Percentiles rank a stretch among this genome's conserved stretches.
Evolutionary conservation across 2,888 invertebrate species (phyloP).

Genomic region (Drosophila villosipedis): DNA sequence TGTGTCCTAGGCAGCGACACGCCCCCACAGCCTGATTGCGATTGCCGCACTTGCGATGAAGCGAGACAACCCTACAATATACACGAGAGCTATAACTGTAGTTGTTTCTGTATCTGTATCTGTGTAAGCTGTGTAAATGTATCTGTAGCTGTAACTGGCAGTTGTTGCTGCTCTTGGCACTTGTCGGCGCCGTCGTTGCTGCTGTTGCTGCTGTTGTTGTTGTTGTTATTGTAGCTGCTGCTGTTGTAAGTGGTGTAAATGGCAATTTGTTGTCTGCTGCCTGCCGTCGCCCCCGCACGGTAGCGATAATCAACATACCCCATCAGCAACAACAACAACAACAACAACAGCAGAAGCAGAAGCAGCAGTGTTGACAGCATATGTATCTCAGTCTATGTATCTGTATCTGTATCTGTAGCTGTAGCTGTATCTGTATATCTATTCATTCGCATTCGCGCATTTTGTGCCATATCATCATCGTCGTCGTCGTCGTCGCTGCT

Average conservation of each 20-base stretch:
- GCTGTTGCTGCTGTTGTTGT: slow-evolving; percentile 21
- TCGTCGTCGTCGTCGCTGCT: slow-evolving; percentile 30
- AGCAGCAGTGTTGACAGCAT: slow-evolving; percentile 62
- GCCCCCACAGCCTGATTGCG: slow-evolving; percentile 51
- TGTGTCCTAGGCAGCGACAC: slow-evolving; percentile 67
- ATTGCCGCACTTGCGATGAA: slow-evolving; percentile 45
- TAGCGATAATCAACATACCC: slow-evolving; percentile 60
- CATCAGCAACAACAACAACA: slow-evolving; percentile 13
- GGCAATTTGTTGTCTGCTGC: slow-evolving; percentile 75
- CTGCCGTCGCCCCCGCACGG: slow-evolving; percentile 68
- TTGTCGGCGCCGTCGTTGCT: slow-evolving; percentile 37
- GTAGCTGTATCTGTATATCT: slow-evolving; percentile 48
- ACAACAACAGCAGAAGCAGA: slow-evolving; percentile 26
- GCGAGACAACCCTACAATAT: slow-evolving; percentile 64
- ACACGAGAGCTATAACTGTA: not conserved
- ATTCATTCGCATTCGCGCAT: slow-evolving; percentile 67
- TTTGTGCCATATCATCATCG: slow-evolving; percentile 77
- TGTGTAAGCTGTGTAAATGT: slow-evolving; percentile 12
- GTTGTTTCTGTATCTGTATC: slow-evolving; percentile 26
- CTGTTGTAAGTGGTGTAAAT: slow-evolving; percentile 79
- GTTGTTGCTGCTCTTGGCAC: slow-evolving; percentile 42
- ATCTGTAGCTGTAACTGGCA: slow-evolving; percentile 25
- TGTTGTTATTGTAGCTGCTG: slow-evolving; percentile 38
- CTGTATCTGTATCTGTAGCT: slow-evolving; percentile 15
- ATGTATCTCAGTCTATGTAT: slow-evolving; percentile 22